Evolutionary conservation across 2,888 invertebrate genomes (phyloP).

Genomic region (Diabrotica balteata): DNA sequence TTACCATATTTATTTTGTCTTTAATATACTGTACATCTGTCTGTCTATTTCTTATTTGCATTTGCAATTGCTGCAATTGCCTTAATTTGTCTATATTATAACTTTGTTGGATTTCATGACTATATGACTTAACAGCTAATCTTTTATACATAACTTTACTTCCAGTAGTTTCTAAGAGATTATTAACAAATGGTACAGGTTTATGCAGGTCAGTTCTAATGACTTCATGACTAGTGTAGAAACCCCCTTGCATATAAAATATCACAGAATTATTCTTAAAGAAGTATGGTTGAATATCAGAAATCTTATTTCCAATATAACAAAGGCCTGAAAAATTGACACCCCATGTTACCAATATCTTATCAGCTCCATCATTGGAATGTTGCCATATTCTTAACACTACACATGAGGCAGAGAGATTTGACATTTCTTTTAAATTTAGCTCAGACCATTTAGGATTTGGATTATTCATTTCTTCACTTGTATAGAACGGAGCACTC

Average conservation of each 20-base stretch:
- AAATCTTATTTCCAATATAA: conserved; percentile 74
- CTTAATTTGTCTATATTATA: conserved; percentile 77
- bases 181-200: conserved; percentile 52
- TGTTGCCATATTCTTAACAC: conserved; percentile 63
- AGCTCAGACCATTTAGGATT: conserved; percentile 86
- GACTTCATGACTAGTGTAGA: conserved; percentile 71
- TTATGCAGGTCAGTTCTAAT: conserved; percentile 53
- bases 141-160: conserved; percentile 53
- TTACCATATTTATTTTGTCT: conserved; percentile 56
- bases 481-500: conserved; percentile 85
- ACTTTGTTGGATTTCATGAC: conserved; percentile 73
- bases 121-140: conserved; percentile 63
- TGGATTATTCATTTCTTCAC: conserved; percentile 74
- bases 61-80: conserved; percentile 73
- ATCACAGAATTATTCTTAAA: conserved; percentile 78
- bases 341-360: conserved; percentile 80
- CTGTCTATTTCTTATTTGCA: conserved; percentile 73
- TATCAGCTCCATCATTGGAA: conserved; percentile 60
- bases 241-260: conserved; percentile 88
- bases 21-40: conserved; percentile 66
- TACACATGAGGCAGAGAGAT: conserved; percentile 59
- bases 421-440: conserved; percentile 68
- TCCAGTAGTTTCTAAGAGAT: conserved; percentile 48
- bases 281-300: conserved; percentile 70
- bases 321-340: conserved; percentile 85